Evolutionary conservation across 2,888 invertebrate genomes (phyloP).

Genomic region (Dicycla oo): DNA sequence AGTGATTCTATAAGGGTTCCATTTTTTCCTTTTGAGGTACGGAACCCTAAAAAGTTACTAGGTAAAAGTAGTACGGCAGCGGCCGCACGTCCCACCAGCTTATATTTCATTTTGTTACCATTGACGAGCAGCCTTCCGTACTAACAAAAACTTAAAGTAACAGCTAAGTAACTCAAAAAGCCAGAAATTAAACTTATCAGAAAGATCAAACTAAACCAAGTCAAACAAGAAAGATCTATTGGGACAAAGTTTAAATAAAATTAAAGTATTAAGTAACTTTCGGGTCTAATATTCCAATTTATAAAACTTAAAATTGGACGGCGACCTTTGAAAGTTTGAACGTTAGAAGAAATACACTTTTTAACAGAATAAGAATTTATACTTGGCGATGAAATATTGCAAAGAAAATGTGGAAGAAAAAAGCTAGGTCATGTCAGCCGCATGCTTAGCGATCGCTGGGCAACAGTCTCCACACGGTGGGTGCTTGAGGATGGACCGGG

Average conservation of each 20-base stretch:
- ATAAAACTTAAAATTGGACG: constrained; percentile 37
- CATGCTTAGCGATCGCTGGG: too few relatives aligned
- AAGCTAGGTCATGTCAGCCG: too few relatives aligned
- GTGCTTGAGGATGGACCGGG: too few relatives aligned
- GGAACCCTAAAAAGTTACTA: too few relatives aligned
- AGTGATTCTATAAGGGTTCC: too few relatives aligned
- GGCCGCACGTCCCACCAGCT: too few relatives aligned
- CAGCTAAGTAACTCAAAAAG: too few relatives aligned
- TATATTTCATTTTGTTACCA: too few relatives aligned
- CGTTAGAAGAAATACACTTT: background rate
- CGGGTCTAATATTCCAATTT: constrained; percentile 18
- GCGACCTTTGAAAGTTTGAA: constrained; percentile 4
- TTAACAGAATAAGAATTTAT: background rate
- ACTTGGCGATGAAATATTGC: background rate
- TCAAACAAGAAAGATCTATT: constrained; percentile 23
- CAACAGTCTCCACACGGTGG: too few relatives aligned
- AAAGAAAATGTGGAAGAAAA: too few relatives aligned
- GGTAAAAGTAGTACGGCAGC: too few relatives aligned
- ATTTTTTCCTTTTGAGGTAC: too few relatives aligned
- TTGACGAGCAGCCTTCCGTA: background rate
- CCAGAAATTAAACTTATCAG: constrained; percentile 12
- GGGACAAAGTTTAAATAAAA: constrained; percentile 23
- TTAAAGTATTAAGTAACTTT: constrained; percentile 18
- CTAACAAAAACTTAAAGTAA: background rate
- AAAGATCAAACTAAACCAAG: constrained; percentile 12